Conservation (phyloP, 2,888 invertebrate genomes). For the Drosophila vallismaia region DNA sequence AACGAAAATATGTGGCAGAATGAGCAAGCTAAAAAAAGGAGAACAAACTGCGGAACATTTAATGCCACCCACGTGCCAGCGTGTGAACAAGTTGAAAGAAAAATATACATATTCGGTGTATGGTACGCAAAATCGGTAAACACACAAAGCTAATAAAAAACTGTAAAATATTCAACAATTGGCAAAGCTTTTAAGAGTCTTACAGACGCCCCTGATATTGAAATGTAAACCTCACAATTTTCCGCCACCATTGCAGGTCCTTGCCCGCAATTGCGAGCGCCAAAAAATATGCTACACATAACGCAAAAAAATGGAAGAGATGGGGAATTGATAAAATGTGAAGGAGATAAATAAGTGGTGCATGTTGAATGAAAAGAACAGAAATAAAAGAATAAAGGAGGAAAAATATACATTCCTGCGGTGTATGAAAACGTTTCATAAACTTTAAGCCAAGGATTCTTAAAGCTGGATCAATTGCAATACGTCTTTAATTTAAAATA, state of each 20-base stretch:
- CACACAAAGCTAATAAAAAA: slow-evolving; percentile 65
- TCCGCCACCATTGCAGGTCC: slow-evolving; percentile 37
- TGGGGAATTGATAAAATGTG: slow-evolving; percentile 13
- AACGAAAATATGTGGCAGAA: slow-evolving; percentile 5
- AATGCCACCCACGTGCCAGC: slow-evolving; percentile 28
- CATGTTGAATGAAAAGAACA: slow-evolving; percentile 18
- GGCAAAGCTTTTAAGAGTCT: slow-evolving; percentile 65
- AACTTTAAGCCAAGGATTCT: slow-evolving; percentile 16
- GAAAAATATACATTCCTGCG: slow-evolving; percentile 1
- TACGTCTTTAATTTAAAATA: neutral
- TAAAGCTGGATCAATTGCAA: neutral
- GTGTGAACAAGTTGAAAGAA: slow-evolving; percentile 16
- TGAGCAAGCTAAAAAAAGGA: slow-evolving; percentile 18
- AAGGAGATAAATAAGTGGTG: slow-evolving; percentile 35
- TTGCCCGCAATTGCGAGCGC: slow-evolving; percentile 17
- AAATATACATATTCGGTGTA: neutral
- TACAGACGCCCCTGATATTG: slow-evolving; percentile 40
- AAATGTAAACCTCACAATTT: slow-evolving; percentile 48
- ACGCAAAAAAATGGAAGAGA: slow-evolving; percentile 34
- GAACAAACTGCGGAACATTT: slow-evolving; percentile 28
- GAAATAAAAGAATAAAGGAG: neutral
- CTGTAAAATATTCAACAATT: slow-evolving; percentile 74
- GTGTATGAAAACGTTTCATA: slow-evolving; percentile 9
- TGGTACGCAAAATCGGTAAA: slow-evolving; percentile 40
- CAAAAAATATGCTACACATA: slow-evolving; percentile 60